Percentiles rank a stretch among this genome's conserved stretches.
Evolutionary conservation across 2,888 invertebrate genomes (phyloP).

Genomic region (Drosophila nigricruria): DNA sequence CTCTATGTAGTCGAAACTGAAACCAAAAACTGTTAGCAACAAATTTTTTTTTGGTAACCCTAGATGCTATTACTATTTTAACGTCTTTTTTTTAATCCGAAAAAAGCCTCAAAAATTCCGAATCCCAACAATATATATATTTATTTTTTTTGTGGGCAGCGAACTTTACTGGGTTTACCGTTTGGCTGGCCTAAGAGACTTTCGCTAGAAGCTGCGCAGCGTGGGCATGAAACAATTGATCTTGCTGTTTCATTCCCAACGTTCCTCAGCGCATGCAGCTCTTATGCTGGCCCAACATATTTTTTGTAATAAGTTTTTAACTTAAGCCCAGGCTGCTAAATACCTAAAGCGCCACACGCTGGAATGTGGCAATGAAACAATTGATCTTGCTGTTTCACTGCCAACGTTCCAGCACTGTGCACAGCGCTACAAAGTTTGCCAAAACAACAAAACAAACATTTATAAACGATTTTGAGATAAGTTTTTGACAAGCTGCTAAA

Average conservation of each 20-base stretch:
- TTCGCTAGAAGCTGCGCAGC: neutral
- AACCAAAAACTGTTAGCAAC: slow-evolving; percentile 21
- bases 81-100: slow-evolving; percentile 9
- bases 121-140: slow-evolving; percentile 24
- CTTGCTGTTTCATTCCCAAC: slow-evolving; percentile 39
- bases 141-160: slow-evolving; percentile 9
- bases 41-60: slow-evolving; percentile 34
- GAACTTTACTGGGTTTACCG: slow-evolving; percentile 36
- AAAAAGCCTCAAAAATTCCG: slow-evolving; percentile 9
- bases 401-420: slow-evolving; percentile 22
- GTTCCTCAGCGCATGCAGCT: slow-evolving; percentile 10
- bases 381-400: slow-evolving; percentile 43
- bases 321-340: slow-evolving; percentile 15
- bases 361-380: slow-evolving; percentile 41
- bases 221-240: slow-evolving; percentile 33
- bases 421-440: slow-evolving; percentile 31
- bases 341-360: slow-evolving; percentile 1
- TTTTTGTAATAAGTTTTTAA: slow-evolving; percentile 41
- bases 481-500: slow-evolving; percentile 42
- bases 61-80: slow-evolving; percentile 24
- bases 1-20: slow-evolving; percentile 29
- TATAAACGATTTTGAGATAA: slow-evolving; percentile 35
- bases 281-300: slow-evolving; percentile 19
- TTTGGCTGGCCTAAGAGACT: slow-evolving; percentile 47
- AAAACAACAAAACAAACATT: slow-evolving; percentile 30